Evolutionary conservation across 2,113 vertebrate species (phyloP).

Genomic region (Esox niger): DNA sequence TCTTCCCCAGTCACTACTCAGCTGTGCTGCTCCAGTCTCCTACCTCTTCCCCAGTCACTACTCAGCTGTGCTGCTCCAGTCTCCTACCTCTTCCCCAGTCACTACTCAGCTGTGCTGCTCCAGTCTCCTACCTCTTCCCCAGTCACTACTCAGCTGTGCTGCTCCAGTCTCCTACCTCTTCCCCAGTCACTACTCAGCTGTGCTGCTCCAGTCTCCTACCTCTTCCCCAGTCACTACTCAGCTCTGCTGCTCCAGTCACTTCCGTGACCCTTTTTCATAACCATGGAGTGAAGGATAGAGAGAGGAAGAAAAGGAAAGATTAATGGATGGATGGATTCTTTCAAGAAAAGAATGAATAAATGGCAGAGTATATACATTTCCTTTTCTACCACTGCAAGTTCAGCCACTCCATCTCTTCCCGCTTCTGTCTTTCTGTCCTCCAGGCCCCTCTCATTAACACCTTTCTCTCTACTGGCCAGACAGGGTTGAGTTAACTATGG

Average conservation of each 20-base stretch:
- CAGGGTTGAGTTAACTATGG: conserved; percentile 71
- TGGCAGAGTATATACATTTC: conserved; percentile 62
- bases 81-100: too few species aligned
- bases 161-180: too few species aligned
- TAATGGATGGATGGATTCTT: conserved; percentile 61
- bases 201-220: too few species aligned
- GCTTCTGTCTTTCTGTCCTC: conserved; percentile 36
- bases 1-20: too few species aligned
- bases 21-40: too few species aligned
- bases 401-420: conserved; percentile 43
- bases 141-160: too few species aligned
- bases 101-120: too few species aligned
- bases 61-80: too few species aligned
- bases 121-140: too few species aligned
- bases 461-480: conserved; percentile 56
- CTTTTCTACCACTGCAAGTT: conserved; percentile 68
- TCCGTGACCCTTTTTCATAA: background rate
- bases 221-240: too few species aligned
- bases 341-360: conserved; percentile 70
- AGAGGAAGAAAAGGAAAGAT: conserved; percentile 61
- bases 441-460: conserved; percentile 59
- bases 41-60: too few species aligned
- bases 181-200: too few species aligned
- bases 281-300: conserved; percentile 44
- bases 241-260: background rate